phyloP scores from a whole-genome alignment of 2,797 vertebrate genomes.

The Ptychadena robeensis region DNA sequence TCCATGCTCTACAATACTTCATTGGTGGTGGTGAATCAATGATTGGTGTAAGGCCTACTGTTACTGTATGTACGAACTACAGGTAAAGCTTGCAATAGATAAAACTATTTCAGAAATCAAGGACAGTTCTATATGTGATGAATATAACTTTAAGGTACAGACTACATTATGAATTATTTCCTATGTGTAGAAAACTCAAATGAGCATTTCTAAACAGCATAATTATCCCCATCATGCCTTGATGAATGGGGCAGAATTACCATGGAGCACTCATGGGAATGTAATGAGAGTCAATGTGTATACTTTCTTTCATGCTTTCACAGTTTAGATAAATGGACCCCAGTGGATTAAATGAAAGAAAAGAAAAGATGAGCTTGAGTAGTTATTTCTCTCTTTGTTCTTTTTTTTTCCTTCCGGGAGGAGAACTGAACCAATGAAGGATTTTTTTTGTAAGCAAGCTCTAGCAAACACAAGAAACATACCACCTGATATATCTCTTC shows the following conservation, averaged over 20 bases:
- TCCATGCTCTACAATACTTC: too few relatives aligned
- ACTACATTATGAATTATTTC: neutral
- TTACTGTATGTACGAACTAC: neutral
- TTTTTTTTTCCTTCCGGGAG: neutral
- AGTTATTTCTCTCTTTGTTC: neutral
- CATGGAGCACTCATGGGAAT: neutral
- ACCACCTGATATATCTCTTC: neutral
- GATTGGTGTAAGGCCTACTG: too few relatives aligned
- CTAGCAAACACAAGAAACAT: neutral
- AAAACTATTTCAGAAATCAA: neutral
- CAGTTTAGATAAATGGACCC: neutral
- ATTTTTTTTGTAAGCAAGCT: neutral
- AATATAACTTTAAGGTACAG: neutral
- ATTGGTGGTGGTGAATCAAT: too few relatives aligned
- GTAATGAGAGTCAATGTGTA: slow-evolving; percentile 1
- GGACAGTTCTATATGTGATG: neutral
- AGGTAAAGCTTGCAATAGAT: neutral
- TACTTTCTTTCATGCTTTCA: neutral
- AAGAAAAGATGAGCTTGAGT: neutral
- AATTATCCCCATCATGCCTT: neutral
- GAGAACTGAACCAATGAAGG: neutral
- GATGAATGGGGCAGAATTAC: neutral
- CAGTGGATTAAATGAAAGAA: neutral
- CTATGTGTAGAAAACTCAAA: neutral
- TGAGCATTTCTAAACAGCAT: neutral